Evolutionary conservation across 2,797 vertebrate genomes (phyloP).

Genomic region (Rallus crepitans): DNA sequence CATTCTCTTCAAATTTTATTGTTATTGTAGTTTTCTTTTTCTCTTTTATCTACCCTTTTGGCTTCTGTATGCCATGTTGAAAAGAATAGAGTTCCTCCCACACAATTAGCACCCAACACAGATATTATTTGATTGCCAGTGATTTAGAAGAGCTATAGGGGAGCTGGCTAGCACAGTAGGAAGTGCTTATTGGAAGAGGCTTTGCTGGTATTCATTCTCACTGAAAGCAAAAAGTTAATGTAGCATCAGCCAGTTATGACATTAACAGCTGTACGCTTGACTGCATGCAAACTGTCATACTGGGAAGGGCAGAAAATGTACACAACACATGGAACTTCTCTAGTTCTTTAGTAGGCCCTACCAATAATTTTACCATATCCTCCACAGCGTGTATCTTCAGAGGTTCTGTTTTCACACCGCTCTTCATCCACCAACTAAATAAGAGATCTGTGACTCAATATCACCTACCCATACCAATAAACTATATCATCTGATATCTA

Average conservation of each 20-base stretch:
- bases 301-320: background rate
- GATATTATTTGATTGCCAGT: background rate
- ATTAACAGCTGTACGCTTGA: background rate
- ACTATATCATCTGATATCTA: background rate
- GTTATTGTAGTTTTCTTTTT: background rate
- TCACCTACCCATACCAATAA: background rate
- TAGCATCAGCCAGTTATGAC: background rate
- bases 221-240: background rate
- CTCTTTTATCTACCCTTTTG: background rate
- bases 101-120: background rate
- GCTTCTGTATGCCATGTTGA: background rate
- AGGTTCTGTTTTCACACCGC: background rate
- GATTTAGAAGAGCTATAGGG: background rate
- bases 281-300: background rate
- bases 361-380: background rate
- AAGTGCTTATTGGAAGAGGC: background rate
- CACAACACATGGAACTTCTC: background rate
- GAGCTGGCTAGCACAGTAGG: background rate
- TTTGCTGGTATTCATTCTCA: background rate
- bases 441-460: background rate
- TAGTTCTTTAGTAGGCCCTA: background rate
- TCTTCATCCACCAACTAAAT: background rate
- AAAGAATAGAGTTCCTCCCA: background rate
- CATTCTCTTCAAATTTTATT: background rate
- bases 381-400: rapidly evolving